Conservation (phyloP, 2,888 invertebrate species). For the Drepanosiphum platanoidis region DNA sequence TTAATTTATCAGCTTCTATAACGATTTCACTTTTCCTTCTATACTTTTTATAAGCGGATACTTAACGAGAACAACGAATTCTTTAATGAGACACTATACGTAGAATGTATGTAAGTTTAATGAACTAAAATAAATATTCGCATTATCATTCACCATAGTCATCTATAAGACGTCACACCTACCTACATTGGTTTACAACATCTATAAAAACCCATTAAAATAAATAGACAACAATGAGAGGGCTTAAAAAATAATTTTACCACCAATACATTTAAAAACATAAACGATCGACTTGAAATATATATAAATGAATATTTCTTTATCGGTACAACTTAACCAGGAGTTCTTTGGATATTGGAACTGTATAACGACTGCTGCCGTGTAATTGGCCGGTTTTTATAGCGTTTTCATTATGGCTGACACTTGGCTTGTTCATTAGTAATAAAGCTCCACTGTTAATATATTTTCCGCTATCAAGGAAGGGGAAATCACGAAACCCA, state of each 20-base stretch:
- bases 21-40: slow-evolving; percentile 29
- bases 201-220: slow-evolving; percentile 38
- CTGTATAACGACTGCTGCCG: slow-evolving; percentile 13
- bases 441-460: slow-evolving; percentile 46
- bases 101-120: background rate
- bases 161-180: slow-evolving; percentile 2
- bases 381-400: slow-evolving; percentile 51
- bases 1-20: slow-evolving; percentile 14
- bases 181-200: background rate
- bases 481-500: slow-evolving; percentile 48
- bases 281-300: background rate
- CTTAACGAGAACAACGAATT: slow-evolving; percentile 46
- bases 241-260: background rate
- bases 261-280: background rate
- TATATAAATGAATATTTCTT: background rate
- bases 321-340: background rate
- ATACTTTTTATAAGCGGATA: slow-evolving; percentile 13
- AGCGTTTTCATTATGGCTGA: slow-evolving; percentile 37
- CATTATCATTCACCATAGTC: slow-evolving; percentile 36
- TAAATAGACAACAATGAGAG: background rate
- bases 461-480: background rate
- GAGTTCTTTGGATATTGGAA: background rate
- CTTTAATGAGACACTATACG: slow-evolving; percentile 37
- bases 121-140: slow-evolving; percentile 50
- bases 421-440: slow-evolving; percentile 46